phyloP scores from a whole-genome alignment of 2,113 vertebrate species.

The Datnioides undecimradiatus region DNA sequence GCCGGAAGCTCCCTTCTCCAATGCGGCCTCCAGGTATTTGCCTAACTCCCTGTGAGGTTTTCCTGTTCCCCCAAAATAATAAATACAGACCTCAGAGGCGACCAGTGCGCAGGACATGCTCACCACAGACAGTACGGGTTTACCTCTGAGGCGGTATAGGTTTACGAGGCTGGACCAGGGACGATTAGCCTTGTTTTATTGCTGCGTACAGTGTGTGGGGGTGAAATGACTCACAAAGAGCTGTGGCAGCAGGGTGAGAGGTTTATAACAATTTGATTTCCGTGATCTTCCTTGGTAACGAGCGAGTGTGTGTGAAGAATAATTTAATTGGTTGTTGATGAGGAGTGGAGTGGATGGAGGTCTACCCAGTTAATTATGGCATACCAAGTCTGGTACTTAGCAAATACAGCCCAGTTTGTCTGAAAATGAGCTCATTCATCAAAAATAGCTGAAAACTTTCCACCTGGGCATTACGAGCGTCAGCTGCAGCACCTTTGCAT shows the following conservation, averaged over 20 bases:
- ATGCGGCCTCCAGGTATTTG: constrained; percentile 32
- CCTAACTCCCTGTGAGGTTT: constrained; percentile 12
- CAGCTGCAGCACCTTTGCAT: constrained; percentile 63
- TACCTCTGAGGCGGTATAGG: constrained; percentile 57
- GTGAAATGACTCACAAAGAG: constrained; percentile 21
- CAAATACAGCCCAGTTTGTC: constrained; percentile 51
- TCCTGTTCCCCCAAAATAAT: constrained; percentile 53
- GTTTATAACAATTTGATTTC: constrained; percentile 47
- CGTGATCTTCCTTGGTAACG: constrained; percentile 27
- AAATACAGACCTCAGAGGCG: constrained; percentile 38
- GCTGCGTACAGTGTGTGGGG: not conserved
- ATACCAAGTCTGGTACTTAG: constrained; percentile 50
- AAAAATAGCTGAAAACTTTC: constrained; percentile 61
- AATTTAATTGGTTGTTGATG: constrained; percentile 31
- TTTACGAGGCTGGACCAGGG: constrained; percentile 44
- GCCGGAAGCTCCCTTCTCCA: constrained; percentile 2
- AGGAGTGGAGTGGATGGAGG: constrained; percentile 29
- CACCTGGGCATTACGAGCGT: constrained; percentile 55
- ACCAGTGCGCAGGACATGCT: constrained; percentile 15
- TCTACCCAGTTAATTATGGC: constrained; percentile 49
- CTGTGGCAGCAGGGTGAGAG: not conserved
- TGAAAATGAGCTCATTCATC: constrained; percentile 69
- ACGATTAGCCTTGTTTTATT: constrained; percentile 29
- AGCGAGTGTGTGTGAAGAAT: constrained; percentile 13
- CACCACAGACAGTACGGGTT: constrained; percentile 56